Conservation (phyloP, 30 jellyfish, hydroid and myxozoan genomes). For the Phacellophora camtschatica region DNA sequence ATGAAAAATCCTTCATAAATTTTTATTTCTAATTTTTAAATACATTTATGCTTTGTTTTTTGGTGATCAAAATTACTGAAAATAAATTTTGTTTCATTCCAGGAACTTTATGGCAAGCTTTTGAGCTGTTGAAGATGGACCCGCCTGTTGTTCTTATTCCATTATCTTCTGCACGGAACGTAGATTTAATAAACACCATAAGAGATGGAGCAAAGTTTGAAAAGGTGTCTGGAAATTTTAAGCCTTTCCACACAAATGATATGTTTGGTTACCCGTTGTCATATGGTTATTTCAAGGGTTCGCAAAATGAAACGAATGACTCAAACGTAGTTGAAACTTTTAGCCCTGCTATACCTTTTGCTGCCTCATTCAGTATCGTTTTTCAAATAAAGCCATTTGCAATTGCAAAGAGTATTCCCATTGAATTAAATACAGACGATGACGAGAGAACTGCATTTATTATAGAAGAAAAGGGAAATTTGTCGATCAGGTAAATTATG, state of each 20-base stretch:
- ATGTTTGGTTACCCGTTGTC: conserved; percentile 17
- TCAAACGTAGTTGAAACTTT: too few relatives aligned
- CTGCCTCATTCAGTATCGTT: not conserved
- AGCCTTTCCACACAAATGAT: not conserved
- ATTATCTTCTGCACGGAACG: not conserved
- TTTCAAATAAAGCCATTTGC: conserved; percentile 12
- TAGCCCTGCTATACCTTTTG: not conserved
- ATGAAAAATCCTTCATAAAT: too few relatives aligned
- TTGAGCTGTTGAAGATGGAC: conserved; percentile 2
- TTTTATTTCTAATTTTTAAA: too few relatives aligned
- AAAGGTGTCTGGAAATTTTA: too few relatives aligned
- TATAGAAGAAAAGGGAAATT: conserved; percentile 5
- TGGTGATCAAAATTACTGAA: too few relatives aligned
- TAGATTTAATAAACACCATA: not conserved
- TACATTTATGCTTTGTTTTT: too few relatives aligned
- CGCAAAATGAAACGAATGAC: not conserved
- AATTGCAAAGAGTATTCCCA: not conserved
- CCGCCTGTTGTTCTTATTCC: not conserved
- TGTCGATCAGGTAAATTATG: not conserved
- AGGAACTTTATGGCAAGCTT: not conserved
- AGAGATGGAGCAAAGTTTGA: too few relatives aligned
- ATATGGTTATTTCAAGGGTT: not conserved
- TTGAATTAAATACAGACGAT: not conserved
- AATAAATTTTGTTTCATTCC: too few relatives aligned
- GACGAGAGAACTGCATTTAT: not conserved